Evolutionary conservation across 1,140 invertebrate genomes (phyloP).

Genomic region (Melitaea cinxia): DNA sequence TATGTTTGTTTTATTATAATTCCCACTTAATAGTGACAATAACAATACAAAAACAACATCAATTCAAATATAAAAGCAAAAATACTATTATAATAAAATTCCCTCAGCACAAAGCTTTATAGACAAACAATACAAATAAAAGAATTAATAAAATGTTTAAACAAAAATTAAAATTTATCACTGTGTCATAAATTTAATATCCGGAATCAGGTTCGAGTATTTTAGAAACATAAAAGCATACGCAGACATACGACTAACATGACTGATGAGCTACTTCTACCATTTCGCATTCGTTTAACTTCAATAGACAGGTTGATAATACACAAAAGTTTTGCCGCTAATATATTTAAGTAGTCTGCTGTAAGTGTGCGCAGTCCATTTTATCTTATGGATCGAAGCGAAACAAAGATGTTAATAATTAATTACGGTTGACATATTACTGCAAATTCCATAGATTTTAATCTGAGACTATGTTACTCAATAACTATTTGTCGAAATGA

Average conservation of each 20-base stretch:
- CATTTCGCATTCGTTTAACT: background rate
- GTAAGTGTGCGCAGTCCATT: conserved; percentile 14
- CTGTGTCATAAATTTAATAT: conserved; percentile 28
- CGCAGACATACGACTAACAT: conserved; percentile 4
- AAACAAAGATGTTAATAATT: conserved; percentile 63
- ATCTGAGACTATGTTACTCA: conserved; percentile 53
- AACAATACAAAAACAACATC: background rate
- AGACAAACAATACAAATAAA: conserved; percentile 21
- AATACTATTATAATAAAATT: no score
- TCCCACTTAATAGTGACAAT: no score
- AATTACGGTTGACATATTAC: conserved; percentile 70
- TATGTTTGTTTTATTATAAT: no score
- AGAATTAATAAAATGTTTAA: conserved; percentile 14
- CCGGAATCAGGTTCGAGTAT: conserved; percentile 25
- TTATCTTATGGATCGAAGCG: conserved; percentile 11
- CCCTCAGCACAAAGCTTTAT: conserved; percentile 9
- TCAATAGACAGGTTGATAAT: background rate
- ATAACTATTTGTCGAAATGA: conserved; percentile 75
- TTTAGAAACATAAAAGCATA: background rate
- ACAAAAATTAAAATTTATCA: conserved; percentile 23
- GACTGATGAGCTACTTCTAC: background rate
- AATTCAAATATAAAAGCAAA: background rate
- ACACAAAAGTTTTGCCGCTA: background rate
- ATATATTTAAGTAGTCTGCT: background rate
- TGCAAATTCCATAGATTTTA: conserved; percentile 69